Evolutionary conservation across 2,113 vertebrate genomes (phyloP), one percentile per base, ranked within the genome.

Genomic region (Colistium nudipinnis): DNA sequence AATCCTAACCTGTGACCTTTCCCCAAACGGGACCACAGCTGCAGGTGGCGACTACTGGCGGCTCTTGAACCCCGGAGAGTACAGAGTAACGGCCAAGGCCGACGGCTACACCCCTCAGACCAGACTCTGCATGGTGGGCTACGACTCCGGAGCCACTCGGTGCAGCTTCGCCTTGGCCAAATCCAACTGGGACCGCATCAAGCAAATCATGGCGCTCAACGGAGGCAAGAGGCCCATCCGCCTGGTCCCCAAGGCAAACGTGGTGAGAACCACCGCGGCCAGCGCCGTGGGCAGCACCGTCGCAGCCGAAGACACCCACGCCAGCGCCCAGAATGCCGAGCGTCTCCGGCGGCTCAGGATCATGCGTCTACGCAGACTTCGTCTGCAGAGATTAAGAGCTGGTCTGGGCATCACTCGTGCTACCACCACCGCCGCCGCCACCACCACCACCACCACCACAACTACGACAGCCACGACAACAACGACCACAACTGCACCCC

Each of bases 151-250:
- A 0, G 96, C 98, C 66, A 96, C 96, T 0, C 84, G 94, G 51
- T 99, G 98, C 92, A 96, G 95, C 90, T 99, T 99, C 20, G 66
- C 94, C 24, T 87, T 99, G 36, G 84, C 91, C 0, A 96, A 95
- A 33, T 99, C 97, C 90, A 98, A 98, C 92, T 99, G 97, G 97
- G 95, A 96, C 48, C 95, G 97, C 60, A 99, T 99, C 87, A 94
- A 93, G 16, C 91, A 97, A 72, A 98, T 99, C 87, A 91, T 99
- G 93, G 94, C 94, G 41, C 90, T 95, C 76, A 93, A 94, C 0
- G 94, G n/a, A n/a, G n/a, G 96, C 31, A 94, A 95, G 74, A 92
- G 92, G 45, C 96, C 96, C 17, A 94, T 98, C n/a, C 90, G 89
- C 0, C 86, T 90, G 5, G 78, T 95, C 1, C 2, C 73, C 70